These are phyloP conservation scores for Zaprionus lachaisei DNA, from an alignment of 1,140 invertebrate genomes.

Conservation along the genomic window DNA sequence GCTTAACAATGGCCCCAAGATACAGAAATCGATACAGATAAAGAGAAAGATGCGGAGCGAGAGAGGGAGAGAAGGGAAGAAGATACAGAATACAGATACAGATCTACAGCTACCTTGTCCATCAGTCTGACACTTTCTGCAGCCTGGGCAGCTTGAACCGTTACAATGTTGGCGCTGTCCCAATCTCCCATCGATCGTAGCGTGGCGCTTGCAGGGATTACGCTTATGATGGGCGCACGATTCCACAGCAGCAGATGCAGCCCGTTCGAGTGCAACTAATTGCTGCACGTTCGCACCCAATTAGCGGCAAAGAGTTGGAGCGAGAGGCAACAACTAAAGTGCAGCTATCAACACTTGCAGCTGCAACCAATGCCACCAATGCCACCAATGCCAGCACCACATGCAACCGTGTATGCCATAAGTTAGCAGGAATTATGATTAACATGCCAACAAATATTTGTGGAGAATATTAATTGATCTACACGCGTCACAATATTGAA, in stretches of 20 bases:
- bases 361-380: constrained; percentile 26
- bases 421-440: constrained; percentile 62
- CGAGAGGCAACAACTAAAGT: constrained; percentile 58
- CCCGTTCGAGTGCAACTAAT: constrained; percentile 73
- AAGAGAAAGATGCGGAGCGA: constrained; percentile 39
- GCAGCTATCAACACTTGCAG: constrained; percentile 76
- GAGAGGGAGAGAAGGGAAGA: neutral
- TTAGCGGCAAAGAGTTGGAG: constrained; percentile 73
- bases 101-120: constrained; percentile 22
- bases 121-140: constrained; percentile 69
- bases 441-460: constrained; percentile 28
- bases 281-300: constrained; percentile 80
- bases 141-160: constrained; percentile 50
- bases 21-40: constrained; percentile 15
- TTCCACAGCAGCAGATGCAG: constrained; percentile 32
- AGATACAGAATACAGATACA: constrained; percentile 32
- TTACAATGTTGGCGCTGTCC: constrained; percentile 53
- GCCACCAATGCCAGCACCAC: neutral
- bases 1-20: constrained; percentile 55
- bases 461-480: constrained; percentile 62
- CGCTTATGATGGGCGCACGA: constrained; percentile 63
- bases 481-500: constrained; percentile 77
- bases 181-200: constrained; percentile 54
- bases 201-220: constrained; percentile 72
- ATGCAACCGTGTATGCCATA: constrained; percentile 3